A percentile compares a stretch with the other conserved stretches of the same genome.
phyloP scores from a whole-genome alignment of 37 sponge, comb jelly and placozoan species.

The Geodia barretti region DNA sequence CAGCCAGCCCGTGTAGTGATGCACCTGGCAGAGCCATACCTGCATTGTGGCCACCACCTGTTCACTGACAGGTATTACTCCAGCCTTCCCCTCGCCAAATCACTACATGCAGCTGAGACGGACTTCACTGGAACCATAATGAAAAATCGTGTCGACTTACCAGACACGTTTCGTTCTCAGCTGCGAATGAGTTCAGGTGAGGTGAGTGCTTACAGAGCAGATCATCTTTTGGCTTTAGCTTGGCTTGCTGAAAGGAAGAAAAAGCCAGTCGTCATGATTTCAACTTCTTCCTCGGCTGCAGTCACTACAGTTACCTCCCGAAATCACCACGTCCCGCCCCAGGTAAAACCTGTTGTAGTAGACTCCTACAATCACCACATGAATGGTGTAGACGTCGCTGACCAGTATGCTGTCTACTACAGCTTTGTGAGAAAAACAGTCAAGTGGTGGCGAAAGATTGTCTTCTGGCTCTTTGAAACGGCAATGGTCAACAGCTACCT shows the following conservation, averaged over 20 bases:
- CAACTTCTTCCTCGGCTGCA: neutral
- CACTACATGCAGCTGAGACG: neutral
- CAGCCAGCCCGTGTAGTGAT: conserved; percentile 6
- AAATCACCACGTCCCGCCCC: neutral
- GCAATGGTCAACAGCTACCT: conserved; percentile 1
- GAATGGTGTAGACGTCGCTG: conserved; percentile 14
- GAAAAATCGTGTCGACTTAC: conserved; percentile 11
- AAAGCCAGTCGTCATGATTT: neutral
- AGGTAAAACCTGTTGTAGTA: neutral
- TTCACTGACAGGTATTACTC: neutral
- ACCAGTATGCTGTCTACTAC: neutral
- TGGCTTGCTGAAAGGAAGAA: conserved; percentile 1
- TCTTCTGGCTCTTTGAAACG: conserved; percentile 13
- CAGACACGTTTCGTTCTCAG: neutral
- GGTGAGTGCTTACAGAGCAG: neutral
- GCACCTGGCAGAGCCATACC: neutral
- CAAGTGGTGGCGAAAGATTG: conserved; percentile 22
- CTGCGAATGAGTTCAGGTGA: neutral
- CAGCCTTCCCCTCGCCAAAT: neutral
- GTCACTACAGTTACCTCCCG: neutral
- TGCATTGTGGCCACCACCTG: neutral
- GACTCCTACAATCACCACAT: conserved; percentile 15
- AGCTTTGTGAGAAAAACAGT: neutral
- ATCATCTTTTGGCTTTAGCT: neutral
- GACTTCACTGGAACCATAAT: neutral